Evolutionary conservation across 2,113 vertebrate species (phyloP).

Genomic region (Panurus biarmicus): DNA sequence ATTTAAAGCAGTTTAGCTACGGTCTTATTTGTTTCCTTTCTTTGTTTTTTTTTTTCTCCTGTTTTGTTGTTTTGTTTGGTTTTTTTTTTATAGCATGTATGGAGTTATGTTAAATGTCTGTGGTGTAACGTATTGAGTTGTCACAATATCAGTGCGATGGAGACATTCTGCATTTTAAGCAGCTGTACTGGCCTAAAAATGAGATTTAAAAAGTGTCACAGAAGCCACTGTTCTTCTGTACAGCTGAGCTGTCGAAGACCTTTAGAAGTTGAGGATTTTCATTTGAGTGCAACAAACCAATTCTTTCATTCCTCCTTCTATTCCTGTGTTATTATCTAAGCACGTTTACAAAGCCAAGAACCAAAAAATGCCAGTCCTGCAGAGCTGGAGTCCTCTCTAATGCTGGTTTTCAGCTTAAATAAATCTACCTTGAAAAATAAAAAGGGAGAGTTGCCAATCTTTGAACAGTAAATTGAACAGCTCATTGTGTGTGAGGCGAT

Average conservation of each 20-base stretch:
- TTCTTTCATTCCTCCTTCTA: not conserved
- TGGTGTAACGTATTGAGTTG: slow-evolving; percentile 60
- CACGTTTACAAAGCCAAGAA: slow-evolving; percentile 50
- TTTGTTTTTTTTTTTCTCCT: not conserved
- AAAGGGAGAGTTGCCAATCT: slow-evolving; percentile 9
- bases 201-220: not conserved
- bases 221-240: slow-evolving; percentile 22
- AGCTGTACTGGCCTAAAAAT: slow-evolving; percentile 38
- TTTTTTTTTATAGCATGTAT: slow-evolving; percentile 65
- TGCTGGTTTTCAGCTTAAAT: slow-evolving; percentile 30
- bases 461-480: not conserved
- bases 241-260: slow-evolving; percentile 8
- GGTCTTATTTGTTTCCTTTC: slow-evolving; percentile 50
- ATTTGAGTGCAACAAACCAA: not conserved
- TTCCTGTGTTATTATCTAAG: not conserved
- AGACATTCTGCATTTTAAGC: slow-evolving; percentile 64
- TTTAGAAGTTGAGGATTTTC: not conserved
- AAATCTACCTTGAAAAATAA: slow-evolving; percentile 8
- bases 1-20: slow-evolving; percentile 76
- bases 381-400: slow-evolving; percentile 8
- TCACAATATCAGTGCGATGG: slow-evolving; percentile 1
- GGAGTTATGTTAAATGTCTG: slow-evolving; percentile 61
- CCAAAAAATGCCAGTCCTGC: slow-evolving; percentile 33
- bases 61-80: not conserved
- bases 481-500: not conserved